Base-by-base conservation (phyloP, 2,113 vertebrate genomes). In the Psephotus haematonotus region DNA sequence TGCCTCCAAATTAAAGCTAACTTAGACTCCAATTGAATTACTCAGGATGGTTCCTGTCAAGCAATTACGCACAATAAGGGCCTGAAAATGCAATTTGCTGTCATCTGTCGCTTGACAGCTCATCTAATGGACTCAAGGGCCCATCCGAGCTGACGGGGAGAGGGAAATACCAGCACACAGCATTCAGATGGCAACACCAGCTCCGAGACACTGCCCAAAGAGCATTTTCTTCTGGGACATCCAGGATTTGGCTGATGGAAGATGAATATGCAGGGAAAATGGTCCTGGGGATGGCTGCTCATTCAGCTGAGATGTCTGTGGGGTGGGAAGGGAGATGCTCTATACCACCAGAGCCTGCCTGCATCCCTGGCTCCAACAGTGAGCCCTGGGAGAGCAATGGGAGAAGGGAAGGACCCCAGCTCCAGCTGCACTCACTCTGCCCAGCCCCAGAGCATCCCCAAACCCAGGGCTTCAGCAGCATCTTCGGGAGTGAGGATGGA, bases 341-440 rank as follows among this genome's bases (percentile, higher is more conserved):
- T 90, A 93, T 90, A 93, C 78, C 94, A 91, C 88, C 88, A 96
- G 90, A 96, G 93, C 81, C 90, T 20, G 27, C 17, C 84, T 18
- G 37, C 74, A 47, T 3, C 49, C 85, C 84, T 4, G 9, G 77
- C 37, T 39, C n/a, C 0, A 0, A 57, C 29, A 7, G 9, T 0
- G 60, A 72, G 18, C 67, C 44, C 0, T 0, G 39, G 46, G 50
- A 79, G 28, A 23, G 55, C 28, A 35, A 7, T 0, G 0, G 64
- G 70, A 63, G 55, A 27, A 8, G 27, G 63, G 65, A 60, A 11
- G 41, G 76, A 39, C 5, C 77, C 69, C 59, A 17, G 16, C 2
- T 10, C 16, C 35, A 17, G 5, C 16, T 0, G 7, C 33, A 6
- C 11, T 57, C 1, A 2, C 47, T 17, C 35, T 33, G 41, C 75